A percentile compares a stretch with the other conserved stretches of the same genome.
Conservation (phyloP, 2,888 invertebrate species). For the Trachelus troglodyta region DNA sequence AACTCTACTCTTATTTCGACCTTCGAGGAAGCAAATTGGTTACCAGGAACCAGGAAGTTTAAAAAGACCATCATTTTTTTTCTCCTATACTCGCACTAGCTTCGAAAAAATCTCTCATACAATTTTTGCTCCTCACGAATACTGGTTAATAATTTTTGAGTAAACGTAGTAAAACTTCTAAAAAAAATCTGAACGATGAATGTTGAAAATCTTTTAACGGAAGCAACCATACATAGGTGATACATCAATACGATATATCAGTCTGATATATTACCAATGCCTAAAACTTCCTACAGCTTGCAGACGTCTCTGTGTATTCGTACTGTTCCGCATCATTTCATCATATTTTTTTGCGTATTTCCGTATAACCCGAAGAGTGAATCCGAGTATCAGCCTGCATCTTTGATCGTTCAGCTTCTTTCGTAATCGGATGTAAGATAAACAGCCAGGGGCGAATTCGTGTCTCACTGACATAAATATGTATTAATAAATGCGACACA, state of each 20-base stretch:
- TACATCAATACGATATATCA: not conserved
- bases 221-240: not conserved
- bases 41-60: not conserved
- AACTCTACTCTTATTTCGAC: not conserved
- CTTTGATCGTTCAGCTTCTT: not conserved
- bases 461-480: not conserved
- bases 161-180: not conserved
- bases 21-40: not conserved
- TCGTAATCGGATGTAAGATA: not conserved
- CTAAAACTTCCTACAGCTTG: not conserved
- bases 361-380: not conserved
- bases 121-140: not conserved
- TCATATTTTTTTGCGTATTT: not conserved
- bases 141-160: not conserved
- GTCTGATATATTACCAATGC: not conserved
- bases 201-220: not conserved
- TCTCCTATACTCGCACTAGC: too few species aligned
- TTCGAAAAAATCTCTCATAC: not conserved
- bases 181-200: not conserved
- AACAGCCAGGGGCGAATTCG: not conserved
- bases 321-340: not conserved
- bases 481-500: not conserved
- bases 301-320: not conserved
- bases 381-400: not conserved
- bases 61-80: not conserved